Evolutionary conservation across 23 tunicate genomes (phyloP).

Genomic region (Aplidium turbinatum): DNA sequence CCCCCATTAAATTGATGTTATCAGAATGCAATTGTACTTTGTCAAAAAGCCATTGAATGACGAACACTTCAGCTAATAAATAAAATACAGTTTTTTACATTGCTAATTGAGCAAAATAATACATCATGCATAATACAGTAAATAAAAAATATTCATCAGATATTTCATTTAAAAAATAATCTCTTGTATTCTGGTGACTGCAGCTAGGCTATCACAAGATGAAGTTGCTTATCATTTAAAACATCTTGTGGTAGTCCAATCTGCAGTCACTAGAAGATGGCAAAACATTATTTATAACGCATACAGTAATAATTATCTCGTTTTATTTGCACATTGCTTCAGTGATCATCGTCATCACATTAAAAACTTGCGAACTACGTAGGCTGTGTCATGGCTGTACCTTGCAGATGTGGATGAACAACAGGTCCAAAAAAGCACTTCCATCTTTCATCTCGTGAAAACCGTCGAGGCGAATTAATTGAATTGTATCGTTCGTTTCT

Average conservation of each 20-base stretch:
- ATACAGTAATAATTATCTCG: too few species aligned
- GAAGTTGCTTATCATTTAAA: too few species aligned
- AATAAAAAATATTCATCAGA: neutral
- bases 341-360: too few species aligned
- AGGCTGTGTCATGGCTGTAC: too few species aligned
- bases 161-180: too few species aligned
- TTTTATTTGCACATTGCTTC: too few species aligned
- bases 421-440: conserved; percentile 65
- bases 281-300: too few species aligned
- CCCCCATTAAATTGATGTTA: conserved; percentile 5
- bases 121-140: neutral
- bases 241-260: too few species aligned
- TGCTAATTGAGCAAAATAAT: neutral
- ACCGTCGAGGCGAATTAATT: conserved; percentile 9
- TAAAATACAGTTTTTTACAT: neutral
- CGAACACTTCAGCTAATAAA: conserved; percentile 37
- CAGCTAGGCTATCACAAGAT: too few species aligned
- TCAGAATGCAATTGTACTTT: conserved; percentile 38
- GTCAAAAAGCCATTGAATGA: conserved; percentile 54
- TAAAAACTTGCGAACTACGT: too few species aligned
- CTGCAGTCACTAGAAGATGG: too few species aligned
- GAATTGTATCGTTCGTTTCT: neutral
- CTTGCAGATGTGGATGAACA: conserved; percentile 45
- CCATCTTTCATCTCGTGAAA: conserved; percentile 49
- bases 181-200: too few species aligned